Evolutionary conservation across 2,113 vertebrate genomes (phyloP), one percentile per base, ranked within the genome.

Genomic region (Psilopogon haemacephalus): DNA sequence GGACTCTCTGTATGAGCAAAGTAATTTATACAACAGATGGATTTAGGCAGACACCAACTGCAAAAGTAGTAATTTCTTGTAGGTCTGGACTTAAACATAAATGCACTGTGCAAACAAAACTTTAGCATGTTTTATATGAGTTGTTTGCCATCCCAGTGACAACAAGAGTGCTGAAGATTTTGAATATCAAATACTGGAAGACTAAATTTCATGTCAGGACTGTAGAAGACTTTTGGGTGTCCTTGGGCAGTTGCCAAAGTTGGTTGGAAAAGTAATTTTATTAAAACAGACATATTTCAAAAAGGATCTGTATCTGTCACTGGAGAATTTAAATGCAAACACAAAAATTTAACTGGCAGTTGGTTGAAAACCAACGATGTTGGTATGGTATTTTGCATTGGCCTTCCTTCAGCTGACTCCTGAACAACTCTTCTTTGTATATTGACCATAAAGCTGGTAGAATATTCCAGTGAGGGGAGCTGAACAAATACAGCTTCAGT

Each of bases 371-470:
- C 54, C 35, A 84, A 10, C 13, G 2, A 8, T 21, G 28, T 26
- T 91, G 90, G 64, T 85, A 52, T 83, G 74, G 42, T 89, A 48
- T 68, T 96, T 82, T 73, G 56, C 79, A 88, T 48, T 94, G 91
- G 50, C 64, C 52, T 88, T 92, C 64, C 26, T 95, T 75, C 90
- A 93, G 83, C 42, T 86, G 38, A 68, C 65, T 89, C 50, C 19
- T 83, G 74, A 95, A 95, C 42, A 92, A 71, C 42, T 93, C 69
- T 69, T 93, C 72, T 89, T 93, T 95, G 65, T 95, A 71, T 28
- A 37, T 9, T 35, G 38, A 78, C 84, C 78, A 82, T 67, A 88
- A 90, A 87, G 68, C 37, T 0, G 0, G 40, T 46, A 32, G 68
- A 77, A 74, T 0, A 1, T 77, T 93, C 71, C 89, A 87, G 32